Percentiles rank a stretch among this genome's conserved stretches.
Evolutionary conservation across 2,888 invertebrate species (phyloP).

Genomic region (Orthosia cruda): DNA sequence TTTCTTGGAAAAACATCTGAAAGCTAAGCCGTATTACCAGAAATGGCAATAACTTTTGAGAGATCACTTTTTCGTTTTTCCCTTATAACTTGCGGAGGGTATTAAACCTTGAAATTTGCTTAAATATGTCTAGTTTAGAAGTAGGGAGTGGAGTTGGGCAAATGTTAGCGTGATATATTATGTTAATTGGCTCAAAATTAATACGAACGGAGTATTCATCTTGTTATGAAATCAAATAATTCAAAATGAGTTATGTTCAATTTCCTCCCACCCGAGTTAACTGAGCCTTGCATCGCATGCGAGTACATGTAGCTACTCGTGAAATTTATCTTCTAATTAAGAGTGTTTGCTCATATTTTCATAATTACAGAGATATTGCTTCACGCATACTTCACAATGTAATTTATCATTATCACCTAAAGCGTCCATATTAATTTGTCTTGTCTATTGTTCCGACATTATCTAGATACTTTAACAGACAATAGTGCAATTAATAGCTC

Average conservation of each 20-base stretch:
- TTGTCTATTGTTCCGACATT: slow-evolving; percentile 20
- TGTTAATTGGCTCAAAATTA: slow-evolving; percentile 58
- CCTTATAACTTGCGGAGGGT: slow-evolving; percentile 27
- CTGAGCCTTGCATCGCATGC: slow-evolving; percentile 61
- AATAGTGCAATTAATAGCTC: slow-evolving; percentile 28
- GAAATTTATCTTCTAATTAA: slow-evolving; percentile 75
- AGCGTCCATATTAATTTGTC: slow-evolving; percentile 61
- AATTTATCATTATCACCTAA: slow-evolving; percentile 62
- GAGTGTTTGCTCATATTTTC: slow-evolving; percentile 65
- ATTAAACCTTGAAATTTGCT: slow-evolving; percentile 32
- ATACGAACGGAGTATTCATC: slow-evolving; percentile 63
- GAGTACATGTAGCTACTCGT: slow-evolving; percentile 62
- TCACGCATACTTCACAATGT: slow-evolving; percentile 19
- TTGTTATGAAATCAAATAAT: slow-evolving; percentile 68
- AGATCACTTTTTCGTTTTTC: slow-evolving; percentile 51
- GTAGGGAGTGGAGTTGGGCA: slow-evolving; percentile 42
- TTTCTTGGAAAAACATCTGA: slow-evolving; percentile 55
- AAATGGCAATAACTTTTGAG: slow-evolving; percentile 61
- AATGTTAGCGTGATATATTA: slow-evolving; percentile 54
- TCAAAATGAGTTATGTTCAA: slow-evolving; percentile 75
- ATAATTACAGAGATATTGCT: slow-evolving; percentile 70
- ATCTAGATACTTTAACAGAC: slow-evolving; percentile 7
- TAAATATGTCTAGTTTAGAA: slow-evolving; percentile 35
- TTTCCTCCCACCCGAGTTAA: slow-evolving; percentile 66
- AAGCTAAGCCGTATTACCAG: slow-evolving; percentile 62